These are phyloP conservation scores for Amiota mariae DNA, from an alignment of 2,888 invertebrate genomes.

Conservation along the genomic window DNA sequence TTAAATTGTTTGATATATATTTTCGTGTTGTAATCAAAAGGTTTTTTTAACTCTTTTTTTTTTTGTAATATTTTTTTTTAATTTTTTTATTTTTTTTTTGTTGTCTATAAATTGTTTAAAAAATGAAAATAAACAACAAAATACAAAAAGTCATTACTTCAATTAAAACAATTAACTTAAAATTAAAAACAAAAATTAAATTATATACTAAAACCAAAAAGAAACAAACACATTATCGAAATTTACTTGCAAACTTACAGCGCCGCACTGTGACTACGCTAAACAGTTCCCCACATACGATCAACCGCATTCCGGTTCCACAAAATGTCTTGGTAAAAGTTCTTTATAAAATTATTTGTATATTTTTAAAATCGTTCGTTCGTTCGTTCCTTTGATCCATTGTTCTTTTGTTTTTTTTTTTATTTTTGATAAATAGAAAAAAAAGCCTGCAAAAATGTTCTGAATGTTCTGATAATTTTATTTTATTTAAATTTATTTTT, in stretches of 20 bases:
- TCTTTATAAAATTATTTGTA: conserved; percentile 40
- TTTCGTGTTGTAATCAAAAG: conserved; percentile 1
- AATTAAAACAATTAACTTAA: conserved; percentile 22
- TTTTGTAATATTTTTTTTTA: not conserved
- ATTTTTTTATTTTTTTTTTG: not conserved
- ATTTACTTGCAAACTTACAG: conserved; percentile 71
- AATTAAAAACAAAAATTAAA: conserved; percentile 45
- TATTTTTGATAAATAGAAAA: too few species aligned
- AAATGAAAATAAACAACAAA: conserved; percentile 37
- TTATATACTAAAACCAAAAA: conserved; percentile 46
- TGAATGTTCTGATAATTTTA: not conserved
- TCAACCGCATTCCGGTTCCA: conserved; percentile 75
- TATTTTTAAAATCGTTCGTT: conserved; percentile 21
- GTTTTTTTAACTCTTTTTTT: not conserved
- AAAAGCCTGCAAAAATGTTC: conserved; percentile 1
- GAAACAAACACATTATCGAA: conserved; percentile 47
- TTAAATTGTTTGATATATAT: conserved; percentile 15
- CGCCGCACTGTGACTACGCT: conserved; percentile 75
- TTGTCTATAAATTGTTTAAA: not conserved
- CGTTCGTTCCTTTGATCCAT: not conserved
- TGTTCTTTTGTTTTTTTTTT: too few species aligned
- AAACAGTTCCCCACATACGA: conserved; percentile 75
- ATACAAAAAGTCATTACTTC: conserved; percentile 30
- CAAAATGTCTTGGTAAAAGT: conserved; percentile 74
- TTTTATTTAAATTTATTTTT: not conserved